Conservation (phyloP, 2,113 vertebrate species). For the Arenaria interpres region DNA sequence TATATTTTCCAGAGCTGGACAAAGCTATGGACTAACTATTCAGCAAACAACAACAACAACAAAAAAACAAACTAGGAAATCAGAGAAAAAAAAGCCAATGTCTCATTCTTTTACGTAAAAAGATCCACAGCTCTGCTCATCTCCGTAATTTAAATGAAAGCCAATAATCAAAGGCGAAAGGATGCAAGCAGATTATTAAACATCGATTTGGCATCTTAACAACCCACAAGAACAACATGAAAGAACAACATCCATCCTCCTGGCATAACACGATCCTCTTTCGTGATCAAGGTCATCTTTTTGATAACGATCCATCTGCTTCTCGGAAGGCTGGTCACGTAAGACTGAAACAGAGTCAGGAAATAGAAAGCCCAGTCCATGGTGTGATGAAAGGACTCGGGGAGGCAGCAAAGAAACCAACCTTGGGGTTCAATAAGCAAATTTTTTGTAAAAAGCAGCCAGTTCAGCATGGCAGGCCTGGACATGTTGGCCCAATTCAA, state of each 20-base stretch:
- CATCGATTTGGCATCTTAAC: background rate
- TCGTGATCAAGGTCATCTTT: background rate
- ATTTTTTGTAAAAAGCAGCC: background rate
- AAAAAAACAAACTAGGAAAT: background rate
- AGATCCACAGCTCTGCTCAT: background rate
- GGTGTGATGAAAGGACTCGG: background rate
- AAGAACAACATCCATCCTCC: background rate
- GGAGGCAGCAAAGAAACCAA: background rate
- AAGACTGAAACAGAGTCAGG: background rate
- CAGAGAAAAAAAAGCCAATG: accelerated
- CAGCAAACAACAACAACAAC: background rate
- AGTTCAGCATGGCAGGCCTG: background rate
- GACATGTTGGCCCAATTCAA: background rate
- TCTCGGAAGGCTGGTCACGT: background rate
- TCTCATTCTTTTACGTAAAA: background rate
- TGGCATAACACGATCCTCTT: background rate
- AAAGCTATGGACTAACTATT: background rate
- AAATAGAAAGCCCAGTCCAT: background rate
- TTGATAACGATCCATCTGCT: background rate
- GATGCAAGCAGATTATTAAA: background rate
- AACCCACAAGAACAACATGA: background rate
- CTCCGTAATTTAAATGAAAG: background rate
- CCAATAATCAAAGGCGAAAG: background rate
- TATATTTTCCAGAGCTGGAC: background rate
- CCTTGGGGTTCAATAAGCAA: background rate